Conservation (phyloP, 2,888 invertebrate genomes). For the Cynaeus angustus region DNA sequence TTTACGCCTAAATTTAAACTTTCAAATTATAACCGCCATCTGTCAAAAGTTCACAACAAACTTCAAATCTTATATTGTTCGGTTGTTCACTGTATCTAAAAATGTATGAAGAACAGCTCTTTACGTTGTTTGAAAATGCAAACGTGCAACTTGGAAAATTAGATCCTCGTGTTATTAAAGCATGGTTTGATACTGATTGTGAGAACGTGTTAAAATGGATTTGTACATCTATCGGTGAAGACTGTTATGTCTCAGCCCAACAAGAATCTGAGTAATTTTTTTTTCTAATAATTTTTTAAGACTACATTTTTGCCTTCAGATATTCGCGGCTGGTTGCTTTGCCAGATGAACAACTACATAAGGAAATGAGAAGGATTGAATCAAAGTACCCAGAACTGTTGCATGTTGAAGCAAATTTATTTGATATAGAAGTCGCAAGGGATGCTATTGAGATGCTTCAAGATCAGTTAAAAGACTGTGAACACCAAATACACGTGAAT, state of each 20-base stretch:
- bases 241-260: conserved; percentile 60
- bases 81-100: background rate
- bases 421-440: conserved; percentile 60
- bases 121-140: conserved; percentile 54
- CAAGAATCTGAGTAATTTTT: conserved; percentile 57
- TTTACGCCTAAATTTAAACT: conserved; percentile 9
- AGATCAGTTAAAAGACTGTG: conserved; percentile 51
- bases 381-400: conserved; percentile 59
- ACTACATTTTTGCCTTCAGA: conserved; percentile 47
- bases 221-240: conserved; percentile 58
- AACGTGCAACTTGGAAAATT: conserved; percentile 58
- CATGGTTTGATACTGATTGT: conserved; percentile 67
- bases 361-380: conserved; percentile 55
- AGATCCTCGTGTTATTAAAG: conserved; percentile 60
- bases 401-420: conserved; percentile 57
- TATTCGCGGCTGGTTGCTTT: conserved; percentile 51
- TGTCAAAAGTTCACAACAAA: too few species aligned
- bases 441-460: conserved; percentile 57
- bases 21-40: background rate
- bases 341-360: conserved; percentile 51
- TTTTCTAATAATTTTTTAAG: background rate
- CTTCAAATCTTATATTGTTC: too few species aligned
- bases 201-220: conserved; percentile 64
- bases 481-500: conserved; percentile 37
- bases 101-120: conserved; percentile 55